Conservation (phyloP, 1,140 invertebrate genomes). For the Drosophila athabasca region DNA sequence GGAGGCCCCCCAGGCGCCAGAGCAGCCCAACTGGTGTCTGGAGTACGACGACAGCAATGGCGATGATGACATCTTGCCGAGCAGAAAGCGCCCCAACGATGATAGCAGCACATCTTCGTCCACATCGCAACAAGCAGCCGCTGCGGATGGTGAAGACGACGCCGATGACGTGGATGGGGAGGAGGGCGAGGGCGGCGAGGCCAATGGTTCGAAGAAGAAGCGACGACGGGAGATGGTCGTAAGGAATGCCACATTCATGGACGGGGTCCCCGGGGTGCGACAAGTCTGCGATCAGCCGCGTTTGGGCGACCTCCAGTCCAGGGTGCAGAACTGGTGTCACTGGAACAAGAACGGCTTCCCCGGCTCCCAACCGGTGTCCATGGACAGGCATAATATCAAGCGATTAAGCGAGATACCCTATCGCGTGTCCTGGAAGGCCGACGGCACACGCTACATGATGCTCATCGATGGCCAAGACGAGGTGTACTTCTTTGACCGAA, state of each 20-base stretch:
- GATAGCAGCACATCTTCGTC: conserved; percentile 51
- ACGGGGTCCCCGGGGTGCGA: conserved; percentile 90
- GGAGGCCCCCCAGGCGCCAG: conserved; percentile 89
- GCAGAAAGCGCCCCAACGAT: conserved; percentile 46
- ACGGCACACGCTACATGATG: conserved; percentile 99
- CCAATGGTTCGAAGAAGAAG: conserved; percentile 56
- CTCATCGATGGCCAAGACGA: conserved; percentile 93
- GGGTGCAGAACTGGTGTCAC: conserved; percentile 91
- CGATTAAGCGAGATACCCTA: conserved; percentile 93
- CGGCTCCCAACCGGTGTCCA: conserved; percentile 98
- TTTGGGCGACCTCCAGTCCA: conserved; percentile 89
- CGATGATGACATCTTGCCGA: conserved; percentile 35
- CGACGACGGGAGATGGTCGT: conserved; percentile 80
- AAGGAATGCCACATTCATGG: conserved; percentile 90
- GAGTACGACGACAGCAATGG: conserved; percentile 74
- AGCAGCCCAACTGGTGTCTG: conserved; percentile 92
- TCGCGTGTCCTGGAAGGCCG: conserved; percentile 99
- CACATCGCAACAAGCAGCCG: conserved; percentile 51
- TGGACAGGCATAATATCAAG: conserved; percentile 93
- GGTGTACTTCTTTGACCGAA: conserved; percentile 97
- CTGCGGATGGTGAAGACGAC: conserved; percentile 19
- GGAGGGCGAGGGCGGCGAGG: conserved; percentile 56
- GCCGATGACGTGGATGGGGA: conserved; percentile 49
- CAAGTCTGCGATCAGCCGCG: conserved; percentile 84
- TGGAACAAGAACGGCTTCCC: conserved; percentile 94